A percentile compares a stretch with the other conserved stretches of the same genome.
These are phyloP conservation scores for Aix galericulata DNA, from an alignment of 2,113 vertebrate species.

Conservation along the genomic window DNA sequence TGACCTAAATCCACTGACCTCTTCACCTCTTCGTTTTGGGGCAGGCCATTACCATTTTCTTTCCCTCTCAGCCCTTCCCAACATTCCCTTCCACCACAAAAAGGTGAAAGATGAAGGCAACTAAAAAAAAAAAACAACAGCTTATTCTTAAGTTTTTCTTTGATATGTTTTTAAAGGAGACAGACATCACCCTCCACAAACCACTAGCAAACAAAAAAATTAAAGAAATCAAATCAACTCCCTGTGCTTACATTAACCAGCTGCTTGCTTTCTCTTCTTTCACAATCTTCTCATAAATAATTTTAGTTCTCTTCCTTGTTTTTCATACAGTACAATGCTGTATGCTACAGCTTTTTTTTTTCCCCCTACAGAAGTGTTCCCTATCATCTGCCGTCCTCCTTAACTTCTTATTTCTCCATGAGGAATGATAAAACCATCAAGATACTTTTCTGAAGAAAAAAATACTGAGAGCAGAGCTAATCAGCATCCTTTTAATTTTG, in stretches of 20 bases:
- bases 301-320: neutral
- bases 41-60: neutral
- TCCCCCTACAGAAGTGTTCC: neutral
- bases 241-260: slow-evolving; percentile 7
- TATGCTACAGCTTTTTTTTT: neutral
- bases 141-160: neutral
- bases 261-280: neutral
- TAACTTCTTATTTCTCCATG: neutral
- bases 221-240: neutral
- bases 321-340: neutral
- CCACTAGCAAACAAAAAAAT: neutral
- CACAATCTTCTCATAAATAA: neutral
- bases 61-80: neutral
- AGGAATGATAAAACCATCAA: neutral
- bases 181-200: neutral
- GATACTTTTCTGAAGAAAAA: neutral
- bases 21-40: neutral
- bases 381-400: neutral
- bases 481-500: neutral
- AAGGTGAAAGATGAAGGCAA: neutral
- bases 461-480: neutral
- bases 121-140: neutral
- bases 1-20: neutral
- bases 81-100: neutral
- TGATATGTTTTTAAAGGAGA: neutral